Percentiles rank a stretch among this genome's conserved stretches.
These are phyloP conservation scores for Phyllostomus hastatus DNA, from an alignment of 2,113 vertebrate genomes.

Conservation along the genomic window DNA sequence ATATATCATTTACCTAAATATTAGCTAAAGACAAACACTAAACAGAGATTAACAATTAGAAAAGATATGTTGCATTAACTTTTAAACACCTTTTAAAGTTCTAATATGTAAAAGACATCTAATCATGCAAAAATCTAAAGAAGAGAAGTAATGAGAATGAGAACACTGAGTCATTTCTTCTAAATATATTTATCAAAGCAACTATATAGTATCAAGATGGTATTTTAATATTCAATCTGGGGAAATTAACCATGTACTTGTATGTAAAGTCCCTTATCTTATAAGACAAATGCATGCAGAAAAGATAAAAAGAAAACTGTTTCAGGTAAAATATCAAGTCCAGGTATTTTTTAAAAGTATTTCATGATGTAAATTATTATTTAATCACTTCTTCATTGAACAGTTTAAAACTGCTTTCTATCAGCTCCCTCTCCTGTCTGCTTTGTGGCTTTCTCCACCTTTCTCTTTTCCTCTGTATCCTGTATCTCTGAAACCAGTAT, in stretches of 20 bases:
- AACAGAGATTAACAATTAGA: neutral
- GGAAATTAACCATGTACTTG: neutral
- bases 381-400: neutral
- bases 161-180: neutral
- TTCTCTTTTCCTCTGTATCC: neutral
- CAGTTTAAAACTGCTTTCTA: slow-evolving; percentile 38
- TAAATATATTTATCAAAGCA: neutral
- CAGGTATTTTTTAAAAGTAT: neutral
- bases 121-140: neutral
- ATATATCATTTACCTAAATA: neutral
- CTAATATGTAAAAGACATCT: neutral
- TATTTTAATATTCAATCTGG: neutral
- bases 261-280: neutral
- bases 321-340: slow-evolving; percentile 36
- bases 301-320: slow-evolving; percentile 21
- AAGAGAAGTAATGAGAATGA: neutral
- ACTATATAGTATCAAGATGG: neutral
- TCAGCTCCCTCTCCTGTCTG: slow-evolving; percentile 50
- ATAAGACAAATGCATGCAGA: slow-evolving; percentile 7
- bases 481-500: neutral
- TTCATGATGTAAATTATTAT: neutral
- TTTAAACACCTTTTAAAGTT: neutral
- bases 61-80: neutral
- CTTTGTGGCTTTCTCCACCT: neutral
- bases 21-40: neutral